Evolutionary conservation across 1,140 invertebrate genomes (phyloP).

Genomic region (Pararge aegeria): DNA sequence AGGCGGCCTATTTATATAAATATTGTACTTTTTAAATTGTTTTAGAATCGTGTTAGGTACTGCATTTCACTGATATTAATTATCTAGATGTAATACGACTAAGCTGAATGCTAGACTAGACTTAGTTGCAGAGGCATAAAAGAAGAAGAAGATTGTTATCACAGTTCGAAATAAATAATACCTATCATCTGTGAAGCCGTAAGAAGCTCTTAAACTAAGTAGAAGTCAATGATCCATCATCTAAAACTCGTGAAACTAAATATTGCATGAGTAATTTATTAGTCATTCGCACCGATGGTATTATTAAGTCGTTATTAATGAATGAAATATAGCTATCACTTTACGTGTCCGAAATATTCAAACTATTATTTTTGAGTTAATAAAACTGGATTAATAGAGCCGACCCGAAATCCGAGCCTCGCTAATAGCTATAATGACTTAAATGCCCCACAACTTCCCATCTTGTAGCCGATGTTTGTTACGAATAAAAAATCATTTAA

Average conservation of each 20-base stretch:
- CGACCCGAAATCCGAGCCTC: constrained; percentile 49
- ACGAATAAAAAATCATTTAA: constrained; percentile 21
- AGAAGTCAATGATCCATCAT: not conserved
- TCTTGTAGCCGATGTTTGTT: constrained; percentile 17
- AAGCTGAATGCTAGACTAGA: no score
- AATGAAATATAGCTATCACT: not conserved
- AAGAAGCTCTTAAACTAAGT: no score
- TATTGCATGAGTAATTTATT: constrained; percentile 1
- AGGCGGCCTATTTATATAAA: no score
- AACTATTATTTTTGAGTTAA: constrained; percentile 20
- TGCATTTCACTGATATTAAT: no score
- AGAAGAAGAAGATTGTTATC: no score
- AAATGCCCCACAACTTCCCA: constrained; percentile 39
- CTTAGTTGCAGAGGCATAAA: no score
- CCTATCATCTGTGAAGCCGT: no score
- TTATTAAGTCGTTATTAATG: constrained; percentile 4
- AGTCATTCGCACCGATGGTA: not conserved
- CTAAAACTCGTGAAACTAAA: not conserved
- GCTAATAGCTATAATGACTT: constrained; percentile 58
- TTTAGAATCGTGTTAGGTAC: no score
- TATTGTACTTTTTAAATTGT: no score
- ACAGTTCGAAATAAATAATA: no score
- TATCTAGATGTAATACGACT: no score
- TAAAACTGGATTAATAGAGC: constrained; percentile 26
- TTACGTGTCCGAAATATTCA: not conserved